phyloP scores from a whole-genome alignment of 2,797 vertebrate species.

The Petrocephalus sullivani region DNA sequence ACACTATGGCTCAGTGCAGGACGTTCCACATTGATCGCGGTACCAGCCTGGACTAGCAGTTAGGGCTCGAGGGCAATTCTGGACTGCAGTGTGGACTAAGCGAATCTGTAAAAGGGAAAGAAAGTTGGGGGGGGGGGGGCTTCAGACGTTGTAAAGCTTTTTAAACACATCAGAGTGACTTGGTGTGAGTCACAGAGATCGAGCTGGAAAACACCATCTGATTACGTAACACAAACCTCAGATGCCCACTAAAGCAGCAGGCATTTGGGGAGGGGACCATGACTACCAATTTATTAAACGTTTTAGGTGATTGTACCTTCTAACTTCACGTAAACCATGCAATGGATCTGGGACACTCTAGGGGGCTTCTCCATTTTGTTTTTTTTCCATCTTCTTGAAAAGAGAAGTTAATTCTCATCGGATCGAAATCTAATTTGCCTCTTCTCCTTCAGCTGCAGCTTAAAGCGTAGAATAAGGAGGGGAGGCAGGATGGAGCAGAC shows the following conservation, averaged over 20 bases:
- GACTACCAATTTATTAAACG: not conserved
- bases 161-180: not conserved
- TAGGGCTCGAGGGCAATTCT: conserved; percentile 46
- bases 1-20: not conserved
- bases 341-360: not conserved
- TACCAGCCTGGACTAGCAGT: conserved; percentile 17
- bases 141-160: not conserved
- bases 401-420: conserved; percentile 41
- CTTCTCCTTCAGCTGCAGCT: conserved; percentile 35
- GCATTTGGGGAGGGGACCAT: not conserved
- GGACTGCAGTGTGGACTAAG: conserved; percentile 57
- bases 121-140: not conserved
- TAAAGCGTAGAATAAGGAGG: conserved; percentile 38
- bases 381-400: conserved; percentile 39
- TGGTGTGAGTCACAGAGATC: not conserved
- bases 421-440: conserved; percentile 38
- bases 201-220: not conserved
- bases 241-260: not conserved
- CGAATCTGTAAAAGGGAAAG: conserved; percentile 50
- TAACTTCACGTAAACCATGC: not conserved
- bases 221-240: not conserved
- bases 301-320: not conserved
- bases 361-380: conserved; percentile 27
- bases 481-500: conserved; percentile 33
- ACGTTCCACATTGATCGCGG: not conserved